These are phyloP conservation scores for Gallinago nigripennis DNA, from an alignment of 2,797 vertebrate species.

Conservation along the genomic window DNA sequence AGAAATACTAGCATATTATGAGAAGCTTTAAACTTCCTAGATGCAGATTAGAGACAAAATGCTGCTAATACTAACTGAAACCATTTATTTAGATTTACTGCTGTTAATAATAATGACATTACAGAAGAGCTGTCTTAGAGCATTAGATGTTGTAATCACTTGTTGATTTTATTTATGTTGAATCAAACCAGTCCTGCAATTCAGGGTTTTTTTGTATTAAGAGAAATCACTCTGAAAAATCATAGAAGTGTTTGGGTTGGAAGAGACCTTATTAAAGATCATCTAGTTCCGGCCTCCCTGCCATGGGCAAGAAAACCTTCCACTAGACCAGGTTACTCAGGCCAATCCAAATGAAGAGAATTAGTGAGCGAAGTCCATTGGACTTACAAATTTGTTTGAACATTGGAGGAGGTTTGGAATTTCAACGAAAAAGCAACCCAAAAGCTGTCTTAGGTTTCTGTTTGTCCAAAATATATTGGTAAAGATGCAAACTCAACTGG, in stretches of 20 bases:
- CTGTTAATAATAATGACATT: neutral
- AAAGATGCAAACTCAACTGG: neutral
- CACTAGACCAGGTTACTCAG: neutral
- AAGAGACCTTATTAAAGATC: neutral
- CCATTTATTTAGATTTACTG: neutral
- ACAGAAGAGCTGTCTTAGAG: neutral
- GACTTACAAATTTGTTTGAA: neutral
- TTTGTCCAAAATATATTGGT: neutral
- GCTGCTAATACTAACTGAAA: neutral
- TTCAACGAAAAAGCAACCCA: neutral
- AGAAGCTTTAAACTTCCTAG: neutral
- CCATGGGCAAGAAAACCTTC: neutral
- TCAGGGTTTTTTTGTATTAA: neutral
- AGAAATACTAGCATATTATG: neutral
- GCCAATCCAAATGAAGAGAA: neutral
- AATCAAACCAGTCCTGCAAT: neutral
- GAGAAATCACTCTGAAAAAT: neutral
- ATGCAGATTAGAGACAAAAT: neutral
- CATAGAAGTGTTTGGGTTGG: neutral
- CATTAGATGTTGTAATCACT: neutral
- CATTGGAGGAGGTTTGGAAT: neutral
- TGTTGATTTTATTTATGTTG: neutral
- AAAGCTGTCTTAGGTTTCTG: neutral
- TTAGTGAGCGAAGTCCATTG: neutral
- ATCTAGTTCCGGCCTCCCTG: neutral